phyloP scores from a whole-genome alignment of 2,888 invertebrate species.

The Stegana nigrithorax region DNA sequence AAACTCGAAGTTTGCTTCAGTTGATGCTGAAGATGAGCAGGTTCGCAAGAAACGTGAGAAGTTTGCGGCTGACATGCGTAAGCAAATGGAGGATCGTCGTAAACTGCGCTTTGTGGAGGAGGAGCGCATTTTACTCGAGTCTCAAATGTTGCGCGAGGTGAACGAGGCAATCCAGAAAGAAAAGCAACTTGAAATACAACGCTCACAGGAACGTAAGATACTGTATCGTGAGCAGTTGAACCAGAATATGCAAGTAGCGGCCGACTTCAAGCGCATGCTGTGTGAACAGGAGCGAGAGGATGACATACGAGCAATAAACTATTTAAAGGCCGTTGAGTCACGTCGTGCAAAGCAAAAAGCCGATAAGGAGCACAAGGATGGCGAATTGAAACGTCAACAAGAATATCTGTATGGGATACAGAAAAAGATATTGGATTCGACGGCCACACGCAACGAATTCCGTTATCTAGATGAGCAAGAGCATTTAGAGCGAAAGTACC shows the following conservation, averaged over 20 bases:
- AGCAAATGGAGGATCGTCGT: constrained; percentile 44
- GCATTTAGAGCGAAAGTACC: constrained; percentile 46
- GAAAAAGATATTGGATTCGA: constrained; percentile 47
- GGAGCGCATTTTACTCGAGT: constrained; percentile 38
- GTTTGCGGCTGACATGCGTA: constrained; percentile 45
- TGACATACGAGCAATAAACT: constrained; percentile 43
- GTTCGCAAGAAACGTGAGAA: constrained; percentile 34
- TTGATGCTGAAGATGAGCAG: constrained; percentile 33
- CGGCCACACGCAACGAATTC: constrained; percentile 49
- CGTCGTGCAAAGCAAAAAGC: constrained; percentile 27
- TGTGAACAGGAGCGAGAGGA: constrained; percentile 50
- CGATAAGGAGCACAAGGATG: constrained; percentile 32
- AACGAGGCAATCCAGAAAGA: constrained; percentile 36
- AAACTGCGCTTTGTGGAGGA: constrained; percentile 45
- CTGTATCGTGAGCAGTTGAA: constrained; percentile 44
- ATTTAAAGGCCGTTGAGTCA: constrained; percentile 37
- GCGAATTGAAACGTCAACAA: constrained; percentile 33
- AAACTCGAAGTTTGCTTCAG: constrained; percentile 43
- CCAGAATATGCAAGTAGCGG: constrained; percentile 35
- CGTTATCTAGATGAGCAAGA: constrained; percentile 45
- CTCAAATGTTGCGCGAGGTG: constrained; percentile 33
- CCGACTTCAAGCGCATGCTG: constrained; percentile 40
- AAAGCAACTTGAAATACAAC: constrained; percentile 4
- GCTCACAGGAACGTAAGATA: constrained; percentile 22
- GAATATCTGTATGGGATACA: constrained; percentile 40